Base-by-base conservation (phyloP, 2,797 vertebrate genomes). In the Buceros bicornis region DNA sequence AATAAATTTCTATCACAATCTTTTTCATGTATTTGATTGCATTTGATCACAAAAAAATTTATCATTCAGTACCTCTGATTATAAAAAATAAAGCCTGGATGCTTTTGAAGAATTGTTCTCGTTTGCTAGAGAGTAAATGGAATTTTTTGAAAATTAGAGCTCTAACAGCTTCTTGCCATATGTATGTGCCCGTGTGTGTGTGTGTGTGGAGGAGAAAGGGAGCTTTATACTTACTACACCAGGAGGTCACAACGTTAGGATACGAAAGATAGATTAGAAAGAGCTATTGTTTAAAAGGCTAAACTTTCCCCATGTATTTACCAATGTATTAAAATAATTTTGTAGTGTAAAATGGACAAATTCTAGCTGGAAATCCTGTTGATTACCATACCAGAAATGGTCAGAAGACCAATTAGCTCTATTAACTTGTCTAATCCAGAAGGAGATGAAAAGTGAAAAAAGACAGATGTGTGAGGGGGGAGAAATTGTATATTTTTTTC, bases 41-140 rank as follows among this genome's bases (percentile, higher is more conserved):
- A 93, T 94, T 97, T 97, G 82, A 95, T 95, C 67, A 91, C 58
- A 53, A 87, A 83, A 16, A 95, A 83, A 87, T 95, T 90, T 95
- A 47, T 93, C 83, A 60, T 47, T 87, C 62, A 47, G 33, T 80
- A 92, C n/a, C 14, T 89, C 70, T 91, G 74, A 90, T 91, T 61
- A 86, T 90, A 90, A 66, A 89, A 82, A 65, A 19, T 28, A 74
- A 76, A 61, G 79, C 77, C 64, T 65, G 48, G 20, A 67, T 89
- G 37, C 8, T 37, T 96, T 95, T 96, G 89, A 96, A 92, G 81
- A 92, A 90, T 87, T 95, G 35, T 87, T 96, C 80, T 93, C 67
- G 61, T 93, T 89, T 95, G n/a, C n/a, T 82, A 76, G 62, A 85
- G 51, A 85, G 24, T 88, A 92, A 96, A 94, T 93, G 50, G 17